Conservation (phyloP, 2,797 vertebrate genomes). For the Spinus olivaceus region DNA sequence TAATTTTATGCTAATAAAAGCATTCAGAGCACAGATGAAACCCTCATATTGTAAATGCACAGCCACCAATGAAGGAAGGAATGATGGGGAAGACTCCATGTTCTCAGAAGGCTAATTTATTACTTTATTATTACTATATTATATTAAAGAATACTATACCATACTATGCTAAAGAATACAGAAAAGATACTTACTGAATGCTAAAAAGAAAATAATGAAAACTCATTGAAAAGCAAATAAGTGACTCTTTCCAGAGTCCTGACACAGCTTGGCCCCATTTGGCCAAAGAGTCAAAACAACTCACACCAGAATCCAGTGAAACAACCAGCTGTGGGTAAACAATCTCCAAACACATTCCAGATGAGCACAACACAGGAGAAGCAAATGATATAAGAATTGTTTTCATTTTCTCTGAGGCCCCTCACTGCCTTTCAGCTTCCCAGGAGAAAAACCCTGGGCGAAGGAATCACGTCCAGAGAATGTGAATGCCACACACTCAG, state of each 20-base stretch:
- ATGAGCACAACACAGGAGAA: not conserved
- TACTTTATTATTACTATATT: not conserved
- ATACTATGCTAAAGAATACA: not conserved
- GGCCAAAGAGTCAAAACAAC: not conserved
- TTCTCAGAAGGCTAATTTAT: not conserved
- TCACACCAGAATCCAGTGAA: accelerated
- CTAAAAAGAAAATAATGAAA: not conserved
- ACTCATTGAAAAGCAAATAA: not conserved
- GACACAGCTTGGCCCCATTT: not conserved
- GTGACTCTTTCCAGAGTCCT: not conserved
- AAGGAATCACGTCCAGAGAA: not conserved
- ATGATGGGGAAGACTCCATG: not conserved
- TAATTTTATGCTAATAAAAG: not conserved
- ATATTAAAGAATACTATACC: not conserved
- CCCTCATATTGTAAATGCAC: not conserved
- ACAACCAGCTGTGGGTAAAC: too few relatives aligned
- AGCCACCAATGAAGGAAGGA: not conserved
- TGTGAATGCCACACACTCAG: not conserved
- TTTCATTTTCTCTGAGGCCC: not conserved
- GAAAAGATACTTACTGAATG: accelerated
- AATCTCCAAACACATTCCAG: not conserved
- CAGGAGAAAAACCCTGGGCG: not conserved
- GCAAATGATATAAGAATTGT: not conserved
- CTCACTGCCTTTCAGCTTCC: not conserved
- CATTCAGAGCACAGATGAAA: not conserved